Conservation (phyloP, 1,140 invertebrate species). For the Melanaphis sacchari region DNA sequence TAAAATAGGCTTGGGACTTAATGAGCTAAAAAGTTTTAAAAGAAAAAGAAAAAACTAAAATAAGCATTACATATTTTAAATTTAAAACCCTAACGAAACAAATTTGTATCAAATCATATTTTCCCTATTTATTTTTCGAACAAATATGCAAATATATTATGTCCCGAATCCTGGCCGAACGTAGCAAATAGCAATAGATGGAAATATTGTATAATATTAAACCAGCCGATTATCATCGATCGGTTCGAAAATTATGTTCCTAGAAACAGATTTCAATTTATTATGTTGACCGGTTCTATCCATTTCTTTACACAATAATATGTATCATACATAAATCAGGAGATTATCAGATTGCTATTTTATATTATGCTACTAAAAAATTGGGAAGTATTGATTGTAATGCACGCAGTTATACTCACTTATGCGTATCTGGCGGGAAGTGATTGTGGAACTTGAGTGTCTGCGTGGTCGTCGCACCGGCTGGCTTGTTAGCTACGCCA, state of each 20-base stretch:
- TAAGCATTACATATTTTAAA: neutral
- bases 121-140: neutral
- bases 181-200: neutral
- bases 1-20: neutral
- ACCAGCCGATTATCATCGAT: neutral
- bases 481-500: slow-evolving; percentile 70
- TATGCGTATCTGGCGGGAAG: slow-evolving; percentile 84
- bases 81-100: neutral
- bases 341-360: neutral
- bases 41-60: neutral
- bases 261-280: neutral
- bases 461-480: slow-evolving; percentile 69
- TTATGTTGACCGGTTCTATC: neutral
- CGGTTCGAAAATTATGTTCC: neutral
- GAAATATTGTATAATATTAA: neutral
- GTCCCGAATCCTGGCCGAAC: neutral
- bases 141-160: neutral
- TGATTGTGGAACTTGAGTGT: slow-evolving; percentile 91
- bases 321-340: neutral
- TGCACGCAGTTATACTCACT: slow-evolving; percentile 65
- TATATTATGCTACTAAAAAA: neutral
- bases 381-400: neutral
- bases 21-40: neutral
- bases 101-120: neutral
- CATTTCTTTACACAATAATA: neutral